A percentile compares a stretch with the other conserved stretches of the same genome.
Conservation (phyloP, 2,797 vertebrate genomes). For the Gymnothorax javanicus region DNA sequence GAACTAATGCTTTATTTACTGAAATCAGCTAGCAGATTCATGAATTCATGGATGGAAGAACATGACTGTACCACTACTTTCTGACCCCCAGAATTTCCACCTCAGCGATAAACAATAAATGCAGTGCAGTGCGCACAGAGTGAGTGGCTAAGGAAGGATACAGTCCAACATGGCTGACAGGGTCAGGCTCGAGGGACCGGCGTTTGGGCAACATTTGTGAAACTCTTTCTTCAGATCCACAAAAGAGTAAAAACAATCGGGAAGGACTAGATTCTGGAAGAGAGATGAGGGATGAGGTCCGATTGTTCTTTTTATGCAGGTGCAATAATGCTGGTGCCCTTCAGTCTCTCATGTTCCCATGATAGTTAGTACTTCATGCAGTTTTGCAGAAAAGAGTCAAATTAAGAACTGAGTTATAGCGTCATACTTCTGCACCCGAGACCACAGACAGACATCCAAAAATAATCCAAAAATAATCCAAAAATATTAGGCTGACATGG, state of each 20-base stretch:
- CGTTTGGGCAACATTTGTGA: conserved; percentile 81
- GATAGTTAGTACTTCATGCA: background rate
- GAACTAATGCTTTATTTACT: too few species aligned
- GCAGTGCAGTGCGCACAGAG: background rate
- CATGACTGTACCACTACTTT: too few species aligned
- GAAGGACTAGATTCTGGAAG: conserved; percentile 85
- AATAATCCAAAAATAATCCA: too few species aligned
- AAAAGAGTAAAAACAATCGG: conserved; percentile 93
- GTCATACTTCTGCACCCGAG: background rate
- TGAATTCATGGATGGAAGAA: too few species aligned
- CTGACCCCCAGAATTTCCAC: too few species aligned
- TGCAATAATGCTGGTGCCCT: background rate
- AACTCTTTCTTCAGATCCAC: conserved; percentile 91
- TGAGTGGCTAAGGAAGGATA: conserved; percentile 71
- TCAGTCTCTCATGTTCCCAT: background rate
- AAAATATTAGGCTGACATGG: too few species aligned
- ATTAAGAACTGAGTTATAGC: background rate
- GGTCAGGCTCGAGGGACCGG: conserved; percentile 75
- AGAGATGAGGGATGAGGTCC: conserved; percentile 30
- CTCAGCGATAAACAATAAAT: too few species aligned
- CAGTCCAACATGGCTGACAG: conserved; percentile 88
- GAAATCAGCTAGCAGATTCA: too few species aligned
- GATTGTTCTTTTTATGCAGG: background rate
- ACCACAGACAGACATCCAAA: too few species aligned
- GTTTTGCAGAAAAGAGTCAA: background rate